Conservation (phyloP, 2,797 vertebrate genomes). For the Artibeus jamaicensis region DNA sequence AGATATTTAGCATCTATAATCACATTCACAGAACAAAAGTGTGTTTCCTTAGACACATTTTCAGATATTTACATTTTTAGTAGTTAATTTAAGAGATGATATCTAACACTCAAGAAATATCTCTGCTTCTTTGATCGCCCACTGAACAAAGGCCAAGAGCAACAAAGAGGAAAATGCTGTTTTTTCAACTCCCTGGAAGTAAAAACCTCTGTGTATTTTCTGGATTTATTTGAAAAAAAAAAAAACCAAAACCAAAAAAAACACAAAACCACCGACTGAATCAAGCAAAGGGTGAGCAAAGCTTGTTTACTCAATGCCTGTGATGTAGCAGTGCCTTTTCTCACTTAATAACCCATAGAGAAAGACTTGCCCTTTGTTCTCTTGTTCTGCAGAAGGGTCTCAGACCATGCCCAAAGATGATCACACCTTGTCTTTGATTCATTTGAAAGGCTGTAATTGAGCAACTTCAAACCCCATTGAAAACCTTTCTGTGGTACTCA, state of each 20-base stretch:
- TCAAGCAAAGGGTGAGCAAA: background rate
- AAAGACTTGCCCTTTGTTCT: constrained; percentile 42
- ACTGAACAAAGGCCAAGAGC: constrained; percentile 53
- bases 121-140: constrained; percentile 47
- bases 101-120: background rate
- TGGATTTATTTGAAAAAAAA: background rate
- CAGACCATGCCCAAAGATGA: background rate
- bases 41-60: background rate
- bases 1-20: background rate
- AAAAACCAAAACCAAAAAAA: background rate
- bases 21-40: background rate
- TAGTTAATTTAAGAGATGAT: constrained; percentile 38
- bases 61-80: constrained; percentile 30
- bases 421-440: constrained; percentile 61
- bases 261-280: background rate
- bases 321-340: background rate
- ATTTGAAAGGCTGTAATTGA: constrained; percentile 64
- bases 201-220: constrained; percentile 51
- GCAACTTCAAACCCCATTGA: constrained; percentile 56
- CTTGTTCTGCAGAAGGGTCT: background rate
- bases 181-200: constrained; percentile 51
- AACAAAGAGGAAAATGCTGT: constrained; percentile 25
- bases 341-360: constrained; percentile 30
- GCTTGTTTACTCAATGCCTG: background rate
- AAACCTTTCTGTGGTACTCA: constrained; percentile 35